Evolutionary conservation across 2,888 invertebrate species (phyloP), one percentile per base, ranked within the genome.

Genomic region (Chrysopilus asiliformis): DNA sequence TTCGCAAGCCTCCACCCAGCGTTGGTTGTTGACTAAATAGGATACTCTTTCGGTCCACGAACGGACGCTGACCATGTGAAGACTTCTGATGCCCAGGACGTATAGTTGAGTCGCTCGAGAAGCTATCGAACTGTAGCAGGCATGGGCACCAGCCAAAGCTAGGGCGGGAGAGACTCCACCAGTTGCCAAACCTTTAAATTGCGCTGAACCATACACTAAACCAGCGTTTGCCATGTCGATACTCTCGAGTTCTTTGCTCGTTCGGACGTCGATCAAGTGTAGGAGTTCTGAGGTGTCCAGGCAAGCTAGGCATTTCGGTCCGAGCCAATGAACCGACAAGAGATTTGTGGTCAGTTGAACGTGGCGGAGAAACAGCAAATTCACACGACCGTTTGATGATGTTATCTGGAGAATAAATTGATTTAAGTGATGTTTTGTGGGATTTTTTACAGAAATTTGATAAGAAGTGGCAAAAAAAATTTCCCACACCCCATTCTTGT

Each of bases 111-210:
- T 74, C 28, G 74, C 74, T 46, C 72, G 70, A 17, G 72, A 71
- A 24, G 73, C 65, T 24, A 81, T 66, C 1, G 81, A 78, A 55
- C 79, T 79, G 53, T 81, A 83, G 52, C 81, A 82, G 0, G 74
- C 74, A 48, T 69, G 68, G 4, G 65, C 68, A 1, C 74, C 74
- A 1, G 73, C 74, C 35, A 65, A 54, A 26, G 71, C 68, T 57
- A 74, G 66, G 0, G 74, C 74, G 3, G 68, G 68, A 42, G 84
- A 70, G 47, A 80, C 97, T 0, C 95, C 94, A 5, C 97, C 97
- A 0, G 95, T 95, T 42, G 93, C 91, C 26, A 94, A 67, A 1
- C 85, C 95, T 67, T 91, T 76, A 51, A 80, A 84, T 55, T 61
- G 86, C 28, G 87, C 84, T 20, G 86, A 85, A 29, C 83, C 80